These are phyloP conservation scores for Pedetes capensis DNA, from an alignment of 2,113 vertebrate genomes.

Conservation along the genomic window DNA sequence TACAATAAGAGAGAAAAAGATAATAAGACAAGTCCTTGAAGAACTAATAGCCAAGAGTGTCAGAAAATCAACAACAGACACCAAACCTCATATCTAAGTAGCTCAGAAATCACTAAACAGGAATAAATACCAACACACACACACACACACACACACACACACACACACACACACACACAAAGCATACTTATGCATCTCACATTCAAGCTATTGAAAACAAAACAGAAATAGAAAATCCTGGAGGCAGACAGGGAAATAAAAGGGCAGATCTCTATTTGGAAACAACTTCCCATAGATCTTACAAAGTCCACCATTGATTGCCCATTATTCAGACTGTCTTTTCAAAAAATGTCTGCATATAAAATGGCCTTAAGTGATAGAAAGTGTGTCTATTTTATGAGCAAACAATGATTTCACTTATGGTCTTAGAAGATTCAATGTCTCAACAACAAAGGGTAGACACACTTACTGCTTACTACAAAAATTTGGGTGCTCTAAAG, in stretches of 20 bases:
- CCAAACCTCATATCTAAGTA: not conserved
- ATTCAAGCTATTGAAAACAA: not conserved
- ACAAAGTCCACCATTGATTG: not conserved
- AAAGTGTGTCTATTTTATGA: not conserved
- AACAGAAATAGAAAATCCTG: not conserved
- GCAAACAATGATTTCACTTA: not conserved
- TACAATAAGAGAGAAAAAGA: not conserved
- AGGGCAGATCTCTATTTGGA: not conserved
- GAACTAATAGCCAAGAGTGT: not conserved
- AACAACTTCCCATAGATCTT: not conserved
- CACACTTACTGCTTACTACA: not conserved
- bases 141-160: too few species aligned
- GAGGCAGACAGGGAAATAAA: not conserved
- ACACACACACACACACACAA: too few species aligned
- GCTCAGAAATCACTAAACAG: not conserved
- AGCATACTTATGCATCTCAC: not conserved
- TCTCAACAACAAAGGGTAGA: not conserved
- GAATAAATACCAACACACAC: too few species aligned
- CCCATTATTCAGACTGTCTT: not conserved
- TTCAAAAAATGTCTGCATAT: not conserved
- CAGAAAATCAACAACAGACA: not conserved
- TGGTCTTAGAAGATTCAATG: not conserved
- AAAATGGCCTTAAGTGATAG: not conserved
- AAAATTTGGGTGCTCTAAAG: not conserved
- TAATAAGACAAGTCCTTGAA: not conserved